Percentiles rank a stretch among this genome's conserved stretches.
Conservation (phyloP, 2,888 invertebrate genomes). For the Cybosia mesomella region DNA sequence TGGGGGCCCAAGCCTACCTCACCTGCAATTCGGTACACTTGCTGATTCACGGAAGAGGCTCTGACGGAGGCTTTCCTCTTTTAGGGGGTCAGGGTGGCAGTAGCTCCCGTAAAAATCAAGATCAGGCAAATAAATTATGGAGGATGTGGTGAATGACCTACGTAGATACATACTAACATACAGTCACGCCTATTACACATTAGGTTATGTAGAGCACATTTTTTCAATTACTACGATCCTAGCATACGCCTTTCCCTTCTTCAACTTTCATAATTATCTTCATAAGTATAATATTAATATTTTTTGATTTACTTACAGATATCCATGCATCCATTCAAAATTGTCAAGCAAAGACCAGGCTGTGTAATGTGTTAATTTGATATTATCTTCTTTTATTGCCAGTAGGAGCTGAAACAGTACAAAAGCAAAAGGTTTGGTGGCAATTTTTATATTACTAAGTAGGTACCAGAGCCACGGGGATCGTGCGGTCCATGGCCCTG, state of each 20-base stretch:
- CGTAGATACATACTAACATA: too few species aligned
- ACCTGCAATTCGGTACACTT: too few species aligned
- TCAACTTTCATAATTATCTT: not conserved
- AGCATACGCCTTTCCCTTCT: not conserved
- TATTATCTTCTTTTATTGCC: conserved; percentile 71
- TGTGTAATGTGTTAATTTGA: conserved; percentile 84
- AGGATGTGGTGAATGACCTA: not conserved
- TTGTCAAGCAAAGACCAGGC: conserved; percentile 89
- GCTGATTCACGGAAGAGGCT: too few species aligned
- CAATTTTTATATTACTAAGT: not conserved
- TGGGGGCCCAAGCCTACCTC: too few species aligned
- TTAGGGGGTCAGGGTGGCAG: too few species aligned
- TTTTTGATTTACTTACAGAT: conserved; percentile 29
- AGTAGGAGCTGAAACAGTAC: conserved; percentile 60
- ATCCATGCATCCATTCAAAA: conserved; percentile 84
- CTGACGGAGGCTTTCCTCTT: too few species aligned
- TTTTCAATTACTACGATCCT: not conserved
- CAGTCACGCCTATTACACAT: too few species aligned
- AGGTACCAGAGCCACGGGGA: too few species aligned
- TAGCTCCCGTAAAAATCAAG: too few species aligned
- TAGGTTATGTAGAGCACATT: not conserved
- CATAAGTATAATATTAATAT: not conserved
- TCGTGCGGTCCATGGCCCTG: too few species aligned
- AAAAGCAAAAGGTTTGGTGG: not conserved
- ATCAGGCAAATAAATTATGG: not conserved